Evolutionary conservation across 1,140 invertebrate species (phyloP).

Genomic region (Drosophila mauritiana): DNA sequence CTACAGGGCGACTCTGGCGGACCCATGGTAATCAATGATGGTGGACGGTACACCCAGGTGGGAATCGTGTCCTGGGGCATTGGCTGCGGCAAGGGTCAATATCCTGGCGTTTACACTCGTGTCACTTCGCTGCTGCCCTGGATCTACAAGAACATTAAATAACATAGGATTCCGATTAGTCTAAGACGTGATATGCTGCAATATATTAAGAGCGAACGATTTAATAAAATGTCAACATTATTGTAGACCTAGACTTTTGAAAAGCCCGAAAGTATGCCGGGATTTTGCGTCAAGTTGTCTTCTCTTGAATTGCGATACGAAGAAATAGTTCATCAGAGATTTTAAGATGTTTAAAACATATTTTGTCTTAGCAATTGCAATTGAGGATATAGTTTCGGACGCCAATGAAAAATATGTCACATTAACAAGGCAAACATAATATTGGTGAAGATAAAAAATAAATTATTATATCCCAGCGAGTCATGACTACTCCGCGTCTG

Average conservation of each 20-base stretch:
- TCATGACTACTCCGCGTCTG: slow-evolving; percentile 34
- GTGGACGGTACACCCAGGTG: slow-evolving; percentile 91
- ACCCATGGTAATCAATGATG: slow-evolving; percentile 92
- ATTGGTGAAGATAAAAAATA: background rate
- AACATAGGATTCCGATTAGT: slow-evolving; percentile 55
- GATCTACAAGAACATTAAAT: slow-evolving; percentile 89
- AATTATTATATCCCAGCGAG: background rate
- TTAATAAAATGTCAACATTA: slow-evolving; percentile 33
- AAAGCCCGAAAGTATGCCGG: slow-evolving; percentile 17
- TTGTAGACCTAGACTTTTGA: background rate
- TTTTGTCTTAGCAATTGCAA: background rate
- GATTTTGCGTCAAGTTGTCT: background rate
- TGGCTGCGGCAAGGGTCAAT: slow-evolving; percentile 95
- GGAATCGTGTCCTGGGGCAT: slow-evolving; percentile 97
- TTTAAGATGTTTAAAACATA: background rate
- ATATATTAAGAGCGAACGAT: slow-evolving; percentile 34
- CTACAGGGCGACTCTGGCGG: slow-evolving; percentile 95
- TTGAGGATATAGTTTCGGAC: background rate
- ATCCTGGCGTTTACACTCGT: slow-evolving; percentile 91
- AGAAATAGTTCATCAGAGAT: too few relatives aligned
- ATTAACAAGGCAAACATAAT: background rate
- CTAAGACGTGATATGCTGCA: slow-evolving; percentile 70
- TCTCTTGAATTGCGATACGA: background rate
- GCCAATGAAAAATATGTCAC: background rate
- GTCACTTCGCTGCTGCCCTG: slow-evolving; percentile 91